Evolutionary conservation across 2,797 vertebrate species (phyloP).

Genomic region (Myotis planiceps): DNA sequence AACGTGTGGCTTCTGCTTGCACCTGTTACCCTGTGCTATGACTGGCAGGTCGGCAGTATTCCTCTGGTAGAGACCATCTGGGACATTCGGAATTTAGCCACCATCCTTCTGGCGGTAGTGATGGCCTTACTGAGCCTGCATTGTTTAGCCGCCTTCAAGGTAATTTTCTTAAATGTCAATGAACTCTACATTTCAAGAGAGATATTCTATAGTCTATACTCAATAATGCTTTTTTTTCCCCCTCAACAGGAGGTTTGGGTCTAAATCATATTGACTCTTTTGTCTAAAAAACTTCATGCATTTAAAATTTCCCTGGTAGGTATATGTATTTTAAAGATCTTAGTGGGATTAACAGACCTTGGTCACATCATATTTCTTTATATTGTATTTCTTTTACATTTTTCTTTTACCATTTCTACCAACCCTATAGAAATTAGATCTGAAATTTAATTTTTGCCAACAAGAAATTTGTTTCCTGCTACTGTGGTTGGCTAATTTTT

Average conservation of each 20-base stretch:
- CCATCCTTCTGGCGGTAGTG: conserved; percentile 88
- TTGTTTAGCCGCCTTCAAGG: conserved; percentile 92
- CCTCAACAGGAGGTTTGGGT: neutral
- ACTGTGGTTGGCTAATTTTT: conserved; percentile 8
- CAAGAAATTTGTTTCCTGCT: neutral
- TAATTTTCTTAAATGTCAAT: conserved; percentile 79
- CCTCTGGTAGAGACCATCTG: conserved; percentile 94
- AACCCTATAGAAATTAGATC: neutral
- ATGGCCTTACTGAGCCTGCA: conserved; percentile 89
- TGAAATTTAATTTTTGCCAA: conserved; percentile 12
- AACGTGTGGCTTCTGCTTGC: conserved; percentile 96
- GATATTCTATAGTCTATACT: neutral
- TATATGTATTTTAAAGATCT: neutral
- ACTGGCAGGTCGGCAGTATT: conserved; percentile 99
- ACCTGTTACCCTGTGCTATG: conserved; percentile 94
- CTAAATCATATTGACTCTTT: neutral
- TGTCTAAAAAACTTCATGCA: neutral
- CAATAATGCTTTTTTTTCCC: neutral
- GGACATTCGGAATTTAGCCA: conserved; percentile 92
- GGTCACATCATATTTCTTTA: neutral
- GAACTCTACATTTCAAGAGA: neutral
- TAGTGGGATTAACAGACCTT: neutral
- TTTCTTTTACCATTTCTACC: neutral
- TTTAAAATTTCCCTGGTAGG: neutral
- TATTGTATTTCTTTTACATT: neutral